Evolutionary conservation across 2,797 vertebrate genomes (phyloP), one percentile per base, ranked within the genome.

Genomic region (Euthynnus affinis): DNA sequence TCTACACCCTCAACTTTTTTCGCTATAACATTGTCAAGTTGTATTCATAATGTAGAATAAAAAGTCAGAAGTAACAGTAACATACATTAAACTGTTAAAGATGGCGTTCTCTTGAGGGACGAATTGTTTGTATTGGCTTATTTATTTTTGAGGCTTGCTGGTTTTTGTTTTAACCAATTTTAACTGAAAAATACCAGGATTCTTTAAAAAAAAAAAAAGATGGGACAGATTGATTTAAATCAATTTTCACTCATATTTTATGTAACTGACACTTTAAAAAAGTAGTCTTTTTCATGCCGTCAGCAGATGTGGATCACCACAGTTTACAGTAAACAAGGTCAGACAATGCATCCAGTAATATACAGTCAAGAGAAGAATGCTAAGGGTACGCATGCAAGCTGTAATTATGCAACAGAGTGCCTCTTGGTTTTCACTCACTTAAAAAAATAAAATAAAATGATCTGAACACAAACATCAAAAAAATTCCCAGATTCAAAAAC

Each of bases 281-380:
- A 44, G n/a, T 25, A 55, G 37, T 59, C 3, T 44, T 15, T 70
- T 62, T 77, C 74, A 64, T 70, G 70, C 34, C 23, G 59, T 56
- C 44, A 17, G 44, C 44, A 48, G 14, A 17, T 48, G 44, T 48
- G 46, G 13, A 71, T 67, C 27, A 46, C 14, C 59, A 64, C 37
- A 56, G 71, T 78, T 81, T 75, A 71, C 58, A 49, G 57, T 66
- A 58, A 74, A 71, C 61, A 67, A 34, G 27, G 42, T 61, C 42
- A 52, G 73, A 69, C 63, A 63, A 67, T n/a, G 67, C 55, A 9
- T 59, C 25, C n/a, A 58, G 72, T 51, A 6, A 44, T 13, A 29
- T 15, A 71, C 48, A 66, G 51, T 29, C 12, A 34, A 18, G 49
- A 46, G 48, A 25, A 64, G n/a, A 69, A 58, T 25, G 23, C 53